phyloP scores from a whole-genome alignment of 2,113 vertebrate species.

The Pleuronectes platessa region DNA sequence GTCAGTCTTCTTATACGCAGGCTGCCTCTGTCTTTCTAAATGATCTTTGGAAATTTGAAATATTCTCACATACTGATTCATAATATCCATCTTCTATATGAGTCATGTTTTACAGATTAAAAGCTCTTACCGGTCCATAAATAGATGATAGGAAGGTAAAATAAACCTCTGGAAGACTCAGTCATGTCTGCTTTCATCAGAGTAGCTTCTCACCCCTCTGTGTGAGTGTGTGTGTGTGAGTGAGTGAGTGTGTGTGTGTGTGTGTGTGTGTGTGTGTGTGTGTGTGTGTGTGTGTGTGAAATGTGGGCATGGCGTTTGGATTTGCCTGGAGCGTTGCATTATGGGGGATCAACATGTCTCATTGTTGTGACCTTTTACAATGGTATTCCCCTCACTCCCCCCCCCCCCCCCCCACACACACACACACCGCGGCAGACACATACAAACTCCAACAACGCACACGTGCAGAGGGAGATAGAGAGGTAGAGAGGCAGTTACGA shows the following conservation, averaged over 20 bases:
- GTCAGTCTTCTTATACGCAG: neutral
- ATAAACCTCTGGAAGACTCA: slow-evolving; percentile 48
- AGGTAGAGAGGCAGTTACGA: slow-evolving; percentile 1
- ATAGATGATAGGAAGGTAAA: slow-evolving; percentile 72
- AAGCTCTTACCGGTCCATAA: slow-evolving; percentile 68
- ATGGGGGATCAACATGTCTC: slow-evolving; percentile 64
- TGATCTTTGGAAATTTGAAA: too few species aligned
- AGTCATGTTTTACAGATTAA: neutral
- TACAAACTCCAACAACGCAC: slow-evolving; percentile 24
- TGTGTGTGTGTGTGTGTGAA: slow-evolving; percentile 28
- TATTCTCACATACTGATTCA: neutral
- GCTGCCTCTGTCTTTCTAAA: too few species aligned
- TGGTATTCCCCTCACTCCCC: slow-evolving; percentile 31
- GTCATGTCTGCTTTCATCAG: slow-evolving; percentile 54
- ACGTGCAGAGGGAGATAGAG: neutral
- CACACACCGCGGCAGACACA: slow-evolving; percentile 6
- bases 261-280: slow-evolving; percentile 27
- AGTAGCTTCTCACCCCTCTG: slow-evolving; percentile 3
- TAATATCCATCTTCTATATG: neutral
- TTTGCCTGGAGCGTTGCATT: slow-evolving; percentile 61
- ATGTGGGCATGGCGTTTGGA: slow-evolving; percentile 37
- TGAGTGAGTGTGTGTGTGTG: slow-evolving; percentile 15
- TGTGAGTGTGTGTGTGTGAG: slow-evolving; percentile 18
- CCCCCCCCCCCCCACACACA: too few species aligned
- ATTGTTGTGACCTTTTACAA: slow-evolving; percentile 75